Evolutionary conservation across 2,797 vertebrate species (phyloP).

Genomic region (Choloepus didactylus): DNA sequence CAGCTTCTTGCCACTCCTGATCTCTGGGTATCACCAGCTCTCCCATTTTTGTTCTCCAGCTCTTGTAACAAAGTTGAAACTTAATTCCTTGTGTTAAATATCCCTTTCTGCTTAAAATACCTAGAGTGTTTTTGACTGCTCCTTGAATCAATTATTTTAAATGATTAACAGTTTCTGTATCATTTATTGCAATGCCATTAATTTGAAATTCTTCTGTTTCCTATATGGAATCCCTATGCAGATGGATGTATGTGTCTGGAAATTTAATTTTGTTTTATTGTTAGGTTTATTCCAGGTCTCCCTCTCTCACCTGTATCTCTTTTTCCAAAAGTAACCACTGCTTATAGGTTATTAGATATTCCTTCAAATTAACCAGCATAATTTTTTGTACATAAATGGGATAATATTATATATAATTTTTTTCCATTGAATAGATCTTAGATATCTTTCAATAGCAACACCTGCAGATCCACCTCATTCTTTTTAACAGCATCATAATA

Average conservation of each 20-base stretch:
- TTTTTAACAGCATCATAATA: background rate
- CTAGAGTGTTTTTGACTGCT: background rate
- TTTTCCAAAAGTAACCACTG: background rate
- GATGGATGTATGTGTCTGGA: background rate
- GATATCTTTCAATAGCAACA: background rate
- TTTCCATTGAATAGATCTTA: background rate
- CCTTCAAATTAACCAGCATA: background rate
- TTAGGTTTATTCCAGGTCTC: background rate
- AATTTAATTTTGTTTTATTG: background rate
- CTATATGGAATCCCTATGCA: background rate
- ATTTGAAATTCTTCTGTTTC: background rate
- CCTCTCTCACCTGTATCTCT: background rate
- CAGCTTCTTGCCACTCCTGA: background rate
- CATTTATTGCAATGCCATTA: background rate
- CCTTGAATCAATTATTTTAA: background rate
- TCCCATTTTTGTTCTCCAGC: background rate
- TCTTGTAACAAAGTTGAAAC: background rate
- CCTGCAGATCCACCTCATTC: background rate
- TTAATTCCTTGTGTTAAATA: background rate
- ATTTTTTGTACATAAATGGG: background rate
- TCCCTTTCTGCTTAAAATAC: background rate
- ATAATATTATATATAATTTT: background rate
- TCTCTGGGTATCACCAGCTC: background rate
- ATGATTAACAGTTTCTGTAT: background rate
- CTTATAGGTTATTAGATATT: background rate